phyloP scores from a whole-genome alignment of 2,113 vertebrate species.

The Nibea coibor region DNA sequence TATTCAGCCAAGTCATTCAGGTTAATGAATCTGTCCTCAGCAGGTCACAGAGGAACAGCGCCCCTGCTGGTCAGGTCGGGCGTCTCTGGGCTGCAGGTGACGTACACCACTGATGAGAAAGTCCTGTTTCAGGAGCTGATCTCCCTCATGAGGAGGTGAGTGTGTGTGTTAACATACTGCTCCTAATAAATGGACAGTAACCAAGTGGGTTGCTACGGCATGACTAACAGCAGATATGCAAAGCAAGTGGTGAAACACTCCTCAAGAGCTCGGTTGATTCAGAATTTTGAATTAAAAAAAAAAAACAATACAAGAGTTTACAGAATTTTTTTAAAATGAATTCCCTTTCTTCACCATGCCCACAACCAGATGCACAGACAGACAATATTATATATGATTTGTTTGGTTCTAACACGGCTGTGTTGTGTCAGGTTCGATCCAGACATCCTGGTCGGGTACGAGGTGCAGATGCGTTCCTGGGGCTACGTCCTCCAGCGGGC shows the following conservation, averaged over 20 bases:
- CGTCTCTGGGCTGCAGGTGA: constrained; percentile 91
- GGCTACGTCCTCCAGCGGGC: constrained; percentile 97
- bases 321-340: no score
- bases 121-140: constrained; percentile 93
- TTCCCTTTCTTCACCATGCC: no score
- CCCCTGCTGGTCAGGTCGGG: constrained; percentile 96
- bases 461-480: constrained; percentile 98
- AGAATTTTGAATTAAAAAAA: background rate
- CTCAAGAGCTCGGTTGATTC: background rate
- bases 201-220: background rate
- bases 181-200: background rate
- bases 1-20: background rate
- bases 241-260: background rate
- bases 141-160: constrained; percentile 91
- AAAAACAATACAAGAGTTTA: no score
- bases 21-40: constrained; percentile 29
- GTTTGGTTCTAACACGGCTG: background rate
- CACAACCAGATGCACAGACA: no score
- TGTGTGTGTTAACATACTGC: constrained; percentile 66
- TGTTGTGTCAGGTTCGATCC: constrained; percentile 91
- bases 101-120: constrained; percentile 92
- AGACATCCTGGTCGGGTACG: constrained; percentile 97
- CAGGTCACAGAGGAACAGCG: constrained; percentile 86
- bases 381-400: background rate
- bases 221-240: background rate